Evolutionary conservation across 1,140 invertebrate genomes (phyloP).

Genomic region (Papilio helenus): DNA sequence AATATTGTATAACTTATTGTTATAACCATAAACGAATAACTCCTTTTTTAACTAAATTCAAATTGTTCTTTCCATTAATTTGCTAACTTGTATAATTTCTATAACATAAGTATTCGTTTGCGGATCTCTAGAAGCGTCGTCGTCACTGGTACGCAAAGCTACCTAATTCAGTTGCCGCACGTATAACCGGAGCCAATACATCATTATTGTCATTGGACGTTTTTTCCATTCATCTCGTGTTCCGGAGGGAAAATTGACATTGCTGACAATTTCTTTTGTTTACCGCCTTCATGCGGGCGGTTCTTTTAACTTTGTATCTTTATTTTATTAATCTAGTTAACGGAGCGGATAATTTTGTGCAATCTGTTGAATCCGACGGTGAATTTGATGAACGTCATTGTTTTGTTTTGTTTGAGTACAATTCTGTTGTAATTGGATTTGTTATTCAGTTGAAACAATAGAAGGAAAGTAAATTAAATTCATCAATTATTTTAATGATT

Average conservation of each 20-base stretch:
- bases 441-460: slow-evolving; percentile 16
- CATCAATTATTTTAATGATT: neutral
- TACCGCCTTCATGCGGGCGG: slow-evolving; percentile 48
- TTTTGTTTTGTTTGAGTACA: slow-evolving; percentile 20
- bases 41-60: neutral
- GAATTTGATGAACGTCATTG: slow-evolving; percentile 25
- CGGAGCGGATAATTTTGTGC: slow-evolving; percentile 44
- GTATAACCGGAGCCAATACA: slow-evolving; percentile 64
- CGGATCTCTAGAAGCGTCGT: slow-evolving; percentile 52
- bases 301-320: slow-evolving; percentile 42
- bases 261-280: slow-evolving; percentile 64
- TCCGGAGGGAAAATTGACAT: slow-evolving; percentile 59
- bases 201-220: slow-evolving; percentile 68
- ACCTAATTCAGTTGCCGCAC: slow-evolving; percentile 72
- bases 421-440: slow-evolving; percentile 39
- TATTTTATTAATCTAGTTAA: slow-evolving; percentile 49
- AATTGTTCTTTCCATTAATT: too few species aligned
- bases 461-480: slow-evolving; percentile 15
- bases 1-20: neutral
- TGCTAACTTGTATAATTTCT: neutral
- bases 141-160: slow-evolving; percentile 58
- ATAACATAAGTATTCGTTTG: neutral
- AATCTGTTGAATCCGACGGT: slow-evolving; percentile 30
- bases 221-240: slow-evolving; percentile 61
- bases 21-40: neutral